Percentiles rank a stretch among this genome's conserved stretches.
These are phyloP conservation scores for Mnemiopsis leidyi DNA, from an alignment of 37 sponge, comb jelly and placozoan species.

Conservation along the genomic window DNA sequence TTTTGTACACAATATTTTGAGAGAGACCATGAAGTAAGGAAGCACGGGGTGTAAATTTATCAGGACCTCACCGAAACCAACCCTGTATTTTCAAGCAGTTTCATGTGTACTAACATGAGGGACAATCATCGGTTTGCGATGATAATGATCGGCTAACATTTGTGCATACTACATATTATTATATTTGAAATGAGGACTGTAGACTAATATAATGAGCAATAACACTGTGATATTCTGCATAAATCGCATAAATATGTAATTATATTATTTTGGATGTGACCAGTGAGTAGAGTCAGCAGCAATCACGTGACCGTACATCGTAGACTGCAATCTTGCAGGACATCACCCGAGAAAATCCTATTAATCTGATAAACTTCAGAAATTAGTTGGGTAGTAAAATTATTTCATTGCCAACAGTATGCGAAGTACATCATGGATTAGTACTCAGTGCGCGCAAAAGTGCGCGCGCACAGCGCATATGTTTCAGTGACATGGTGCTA, in stretches of 20 bases:
- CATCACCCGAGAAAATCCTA: background rate
- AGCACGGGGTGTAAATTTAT: background rate
- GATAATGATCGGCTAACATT: background rate
- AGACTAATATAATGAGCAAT: background rate
- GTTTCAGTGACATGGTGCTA: background rate
- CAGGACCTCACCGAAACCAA: background rate
- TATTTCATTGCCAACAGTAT: background rate
- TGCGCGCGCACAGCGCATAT: background rate
- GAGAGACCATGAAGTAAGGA: background rate
- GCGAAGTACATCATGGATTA: background rate
- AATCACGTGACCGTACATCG: background rate
- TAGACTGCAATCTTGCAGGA: background rate
- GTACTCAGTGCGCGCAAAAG: background rate
- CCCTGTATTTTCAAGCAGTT: background rate
- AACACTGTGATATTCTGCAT: slow-evolving; percentile 36
- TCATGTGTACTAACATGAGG: background rate
- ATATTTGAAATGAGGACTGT: background rate
- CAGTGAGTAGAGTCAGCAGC: background rate
- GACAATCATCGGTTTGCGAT: background rate
- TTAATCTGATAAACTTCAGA: background rate
- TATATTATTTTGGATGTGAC: background rate
- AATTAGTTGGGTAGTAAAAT: background rate
- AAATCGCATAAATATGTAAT: slow-evolving; percentile 34
- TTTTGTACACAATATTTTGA: no score
- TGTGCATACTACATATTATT: background rate